A percentile compares a stretch with the other conserved stretches of the same genome.
phyloP scores from a whole-genome alignment of 2,888 invertebrate species.

The Xiphydria camelus region DNA sequence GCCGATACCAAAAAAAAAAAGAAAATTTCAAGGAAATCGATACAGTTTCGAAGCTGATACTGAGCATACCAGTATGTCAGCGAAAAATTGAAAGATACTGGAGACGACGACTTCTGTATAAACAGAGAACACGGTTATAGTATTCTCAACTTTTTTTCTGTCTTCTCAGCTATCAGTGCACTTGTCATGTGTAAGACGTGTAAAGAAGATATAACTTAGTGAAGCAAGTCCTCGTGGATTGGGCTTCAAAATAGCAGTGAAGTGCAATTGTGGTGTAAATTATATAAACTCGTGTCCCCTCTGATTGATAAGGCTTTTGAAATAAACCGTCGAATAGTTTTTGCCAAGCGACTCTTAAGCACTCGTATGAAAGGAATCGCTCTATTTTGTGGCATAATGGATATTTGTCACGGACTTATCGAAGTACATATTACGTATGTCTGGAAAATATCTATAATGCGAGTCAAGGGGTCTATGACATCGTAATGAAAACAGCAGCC shows the following conservation, averaged over 20 bases:
- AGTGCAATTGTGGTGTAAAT: conserved; percentile 8
- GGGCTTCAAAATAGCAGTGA: conserved; percentile 9
- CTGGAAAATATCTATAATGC: conserved; percentile 8
- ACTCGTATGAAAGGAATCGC: conserved; percentile 11
- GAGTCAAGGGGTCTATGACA: conserved; percentile 4
- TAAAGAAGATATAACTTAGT: conserved; percentile 8
- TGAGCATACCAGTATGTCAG: conserved; percentile 13
- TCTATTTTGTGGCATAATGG: conserved; percentile 17
- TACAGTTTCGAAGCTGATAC: conserved; percentile 8
- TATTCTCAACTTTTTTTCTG: conserved; percentile 10
- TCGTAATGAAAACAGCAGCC: conserved; percentile 10
- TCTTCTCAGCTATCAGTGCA: conserved; percentile 7
- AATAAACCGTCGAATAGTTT: conserved; percentile 15
- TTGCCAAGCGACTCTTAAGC: conserved; percentile 16
- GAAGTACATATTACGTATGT: conserved; percentile 9
- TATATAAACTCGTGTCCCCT: conserved; percentile 12
- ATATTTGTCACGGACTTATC: conserved; percentile 13
- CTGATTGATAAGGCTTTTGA: conserved; percentile 13
- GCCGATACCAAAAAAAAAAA: conserved; percentile 6
- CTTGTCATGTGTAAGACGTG: conserved; percentile 12
- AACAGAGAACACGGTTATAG: conserved; percentile 6
- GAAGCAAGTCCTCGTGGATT: conserved; percentile 8
- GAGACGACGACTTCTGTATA: conserved; percentile 4
- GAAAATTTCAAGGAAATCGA: conserved; percentile 11
- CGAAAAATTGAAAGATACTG: conserved; percentile 14